Evolutionary conservation across 30 jellyfish, hydroid and myxozoan species (phyloP), one percentile per base, ranked within the genome.

Genomic region (Turritopsis dohrnii): DNA sequence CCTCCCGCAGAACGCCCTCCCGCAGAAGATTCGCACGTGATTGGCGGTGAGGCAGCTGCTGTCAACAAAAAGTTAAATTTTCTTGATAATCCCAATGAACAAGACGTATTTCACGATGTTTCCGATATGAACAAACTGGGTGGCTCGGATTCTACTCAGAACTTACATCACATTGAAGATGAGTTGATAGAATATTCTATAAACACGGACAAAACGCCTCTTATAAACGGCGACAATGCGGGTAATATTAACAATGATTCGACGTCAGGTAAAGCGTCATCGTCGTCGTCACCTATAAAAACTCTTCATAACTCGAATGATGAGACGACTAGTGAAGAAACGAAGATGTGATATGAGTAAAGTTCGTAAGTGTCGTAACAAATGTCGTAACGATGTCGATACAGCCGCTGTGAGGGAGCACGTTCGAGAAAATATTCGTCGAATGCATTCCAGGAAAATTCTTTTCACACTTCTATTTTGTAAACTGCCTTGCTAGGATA

Each of bases 181-280:
- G 77, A 69, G 30, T 19, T 69, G 30, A 69, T 69, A 69, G 77
- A 69, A 69, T 69, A 69, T 69, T n/a, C 77, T 69, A 69, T n/a
- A 69, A 69, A 69, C 77, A 69, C 28, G 28, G 77, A 69, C 22
- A 69, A 69, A 19, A 69, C 77, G 22, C 77, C 77, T 23, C 77
- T 69, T 69, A 69, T 69, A 0, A 69, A 69, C 22, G 77, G 77
- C 22, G 22, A 16, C 30, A 16, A 19, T n/a, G 77, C 16, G 0
- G 30, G 77, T 69, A 27, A 69, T 27, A 7, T 7, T 19, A 21
- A 8, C 30, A 21, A 9, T 69, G 77, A n/a, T 19, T 16, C 8
- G 22, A 69, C 60, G 13, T 41, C 60, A 41, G 13, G 60, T 41
- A 41, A 41, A 41, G n/a, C n/a, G n/a, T n/a, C n/a, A 41, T 41